Evolutionary conservation across 2,797 vertebrate species (phyloP), one percentile per base, ranked within the genome.

Genomic region (Bovichtus variegatus): DNA sequence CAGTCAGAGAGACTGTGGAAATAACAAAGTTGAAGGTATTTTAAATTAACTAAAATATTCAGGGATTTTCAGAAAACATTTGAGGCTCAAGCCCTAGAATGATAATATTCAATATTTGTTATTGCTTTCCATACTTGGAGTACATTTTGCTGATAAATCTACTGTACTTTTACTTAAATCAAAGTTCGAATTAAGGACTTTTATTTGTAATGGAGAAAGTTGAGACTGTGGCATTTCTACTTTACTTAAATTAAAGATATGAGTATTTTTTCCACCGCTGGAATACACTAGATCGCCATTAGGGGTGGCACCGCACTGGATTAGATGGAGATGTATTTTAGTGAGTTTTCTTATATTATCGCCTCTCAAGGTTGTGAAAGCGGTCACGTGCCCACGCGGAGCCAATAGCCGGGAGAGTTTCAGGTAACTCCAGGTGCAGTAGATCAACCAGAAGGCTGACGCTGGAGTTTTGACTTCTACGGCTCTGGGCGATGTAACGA

Each of bases 401-500:
- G 51, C 90, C 91, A 90, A 91, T 92, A 47, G 71, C 3, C 6
- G 1, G 25, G 2, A 1, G 67, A 66, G 44, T 57, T 65, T 74
- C 67, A n/a, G 69, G 78, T 82, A 31, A 5, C 55, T 18, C 66
- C 89, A 91, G 91, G 91, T 93, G 80, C 76, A 59, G 57, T 34
- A n/a, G 27, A 27, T 41, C 40, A 62, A 59, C 12, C 38, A 2
- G 60, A 76, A 51, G 36, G 15, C 74, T 54, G 66, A 78, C 55
- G 72, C 64, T 60, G n/a, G 18, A 15, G 50, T 53, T 73, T n/a
- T n/a, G n/a, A 16, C 15, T 18, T 60, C 16, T 1, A 8, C 21
- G 9, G 34, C 50, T 46, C 41, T 3, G 3, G 41, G 2, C 23
- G 3, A 4, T 49, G 31, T 71, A 60, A 77, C 76, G 7, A 47